Base-by-base conservation (phyloP, 1,140 invertebrate genomes). In the Coptotermes formosanus region DNA sequence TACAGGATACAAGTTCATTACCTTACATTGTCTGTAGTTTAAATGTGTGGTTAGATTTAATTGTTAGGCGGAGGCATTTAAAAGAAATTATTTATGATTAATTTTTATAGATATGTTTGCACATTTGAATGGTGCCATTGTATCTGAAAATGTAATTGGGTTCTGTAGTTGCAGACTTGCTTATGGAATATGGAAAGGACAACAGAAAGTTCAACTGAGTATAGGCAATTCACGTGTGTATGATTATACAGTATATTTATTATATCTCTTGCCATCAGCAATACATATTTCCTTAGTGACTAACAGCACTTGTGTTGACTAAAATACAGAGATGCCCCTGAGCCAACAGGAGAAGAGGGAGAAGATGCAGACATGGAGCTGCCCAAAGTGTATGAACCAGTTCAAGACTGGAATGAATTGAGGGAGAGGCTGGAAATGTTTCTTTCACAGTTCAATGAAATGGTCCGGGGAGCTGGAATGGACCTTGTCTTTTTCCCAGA, bases 401-500 rank as follows among this genome's bases (percentile, higher is more conserved):
- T 99, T 87, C 95, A 94, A 88, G 94, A 96, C 88, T 94, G 96
- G 88, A 93, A 94, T 88, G 94, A 96, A 87, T 91, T 99, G 25
- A 92, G 96, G 88, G 97, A 99, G 90, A 92, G 98, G 87, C 92
- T 99, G 83, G 95, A 97, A 88, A 98, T 98, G 96, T 99, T 99
- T 91, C 92, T 99, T 87, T 93, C 96, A 25, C 97, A 98, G 91
- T 99, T 97, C 90, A 99, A 99, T 92, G 98, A 99, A 93, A 98
- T 97, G 94, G 96, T 99, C 86, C 93, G 98, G 89, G 98, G 98
- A 2, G 95, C 96, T 87, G 97, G 97, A 81, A 98, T 99, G 97
- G 98, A 99, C 92, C 92, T 99, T 43, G 98, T 99, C n/a, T 99
- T 99, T 92, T 99, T 99, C 90, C 96, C 96, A n/a, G 98, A 99